Evolutionary conservation across 2,888 invertebrate genomes (phyloP).

Genomic region (Iphiclides podalirius): DNA sequence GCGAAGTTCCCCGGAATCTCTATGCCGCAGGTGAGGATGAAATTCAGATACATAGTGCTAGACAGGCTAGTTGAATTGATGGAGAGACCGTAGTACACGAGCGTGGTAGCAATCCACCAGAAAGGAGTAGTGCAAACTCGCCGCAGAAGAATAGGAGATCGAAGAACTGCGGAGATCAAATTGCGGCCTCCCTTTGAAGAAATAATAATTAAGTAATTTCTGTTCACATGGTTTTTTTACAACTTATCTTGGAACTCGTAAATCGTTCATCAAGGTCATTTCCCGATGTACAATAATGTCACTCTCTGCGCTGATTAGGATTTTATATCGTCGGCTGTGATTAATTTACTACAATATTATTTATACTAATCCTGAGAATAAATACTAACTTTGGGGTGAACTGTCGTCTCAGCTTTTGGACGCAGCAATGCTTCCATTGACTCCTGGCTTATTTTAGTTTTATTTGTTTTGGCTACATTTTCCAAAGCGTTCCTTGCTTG

Average conservation of each 20-base stretch:
- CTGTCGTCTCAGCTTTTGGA: conserved; percentile 58
- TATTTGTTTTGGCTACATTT: conserved; percentile 82
- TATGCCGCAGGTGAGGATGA: conserved; percentile 80
- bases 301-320: no score
- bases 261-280: no score
- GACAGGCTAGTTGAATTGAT: conserved; percentile 87
- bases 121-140: conserved; percentile 84
- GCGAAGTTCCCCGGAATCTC: conserved; percentile 86
- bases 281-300: no score
- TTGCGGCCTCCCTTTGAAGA: neutral
- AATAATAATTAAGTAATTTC: no score
- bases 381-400: no score
- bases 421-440: conserved; percentile 63
- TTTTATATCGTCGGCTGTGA: no score
- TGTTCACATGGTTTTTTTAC: no score
- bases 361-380: no score
- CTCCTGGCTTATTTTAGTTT: conserved; percentile 75
- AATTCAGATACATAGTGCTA: conserved; percentile 88
- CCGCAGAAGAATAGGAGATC: conserved; percentile 70
- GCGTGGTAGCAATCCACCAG: conserved; percentile 89
- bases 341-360: no score
- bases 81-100: conserved; percentile 89
- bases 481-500: conserved; percentile 81
- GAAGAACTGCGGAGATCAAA: conserved; percentile 41
- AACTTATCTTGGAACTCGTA: no score